phyloP scores from a whole-genome alignment of 2,888 invertebrate species.

The Sinotaia quadrata region DNA sequence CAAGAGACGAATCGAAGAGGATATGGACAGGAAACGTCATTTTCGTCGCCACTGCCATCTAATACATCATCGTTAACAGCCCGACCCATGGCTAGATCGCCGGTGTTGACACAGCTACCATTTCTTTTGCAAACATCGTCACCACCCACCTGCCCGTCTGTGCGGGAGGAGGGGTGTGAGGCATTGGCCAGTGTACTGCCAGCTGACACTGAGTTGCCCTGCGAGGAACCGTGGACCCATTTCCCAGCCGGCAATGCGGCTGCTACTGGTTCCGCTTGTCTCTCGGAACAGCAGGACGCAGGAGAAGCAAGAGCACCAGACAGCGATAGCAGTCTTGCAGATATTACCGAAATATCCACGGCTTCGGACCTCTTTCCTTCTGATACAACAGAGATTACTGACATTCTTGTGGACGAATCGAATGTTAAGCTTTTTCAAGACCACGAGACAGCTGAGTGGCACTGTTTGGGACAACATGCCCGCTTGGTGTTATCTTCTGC shows the following conservation, averaged over 20 bases:
- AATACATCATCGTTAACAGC: not conserved
- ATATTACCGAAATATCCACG: slow-evolving; percentile 15
- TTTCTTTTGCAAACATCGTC: slow-evolving; percentile 4
- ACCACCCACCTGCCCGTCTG: slow-evolving; percentile 11
- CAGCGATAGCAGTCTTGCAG: slow-evolving; percentile 9
- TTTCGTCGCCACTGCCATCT: not conserved
- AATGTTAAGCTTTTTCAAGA: too few species aligned
- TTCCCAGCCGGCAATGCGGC: slow-evolving; percentile 27
- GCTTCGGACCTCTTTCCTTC: too few species aligned
- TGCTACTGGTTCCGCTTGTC: slow-evolving; percentile 10
- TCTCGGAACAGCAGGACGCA: slow-evolving; percentile 22
- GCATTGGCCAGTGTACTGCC: not conserved
- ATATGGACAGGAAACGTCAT: too few species aligned
- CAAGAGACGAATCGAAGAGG: too few species aligned
- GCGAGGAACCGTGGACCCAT: slow-evolving; percentile 8
- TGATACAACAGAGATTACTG: too few species aligned
- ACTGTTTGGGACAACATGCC: too few species aligned
- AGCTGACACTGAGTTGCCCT: not conserved
- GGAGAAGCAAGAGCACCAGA: slow-evolving; percentile 19
- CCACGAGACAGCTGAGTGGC: too few species aligned
- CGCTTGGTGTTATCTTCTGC: not conserved
- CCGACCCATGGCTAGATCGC: not conserved
- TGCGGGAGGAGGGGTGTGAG: not conserved
- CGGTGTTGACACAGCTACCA: slow-evolving; percentile 6
- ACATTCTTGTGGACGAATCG: too few species aligned